Evolutionary conservation across 1,140 invertebrate species (phyloP), one percentile per base, ranked within the genome.

Genomic region (Trachelipus rathkii): DNA sequence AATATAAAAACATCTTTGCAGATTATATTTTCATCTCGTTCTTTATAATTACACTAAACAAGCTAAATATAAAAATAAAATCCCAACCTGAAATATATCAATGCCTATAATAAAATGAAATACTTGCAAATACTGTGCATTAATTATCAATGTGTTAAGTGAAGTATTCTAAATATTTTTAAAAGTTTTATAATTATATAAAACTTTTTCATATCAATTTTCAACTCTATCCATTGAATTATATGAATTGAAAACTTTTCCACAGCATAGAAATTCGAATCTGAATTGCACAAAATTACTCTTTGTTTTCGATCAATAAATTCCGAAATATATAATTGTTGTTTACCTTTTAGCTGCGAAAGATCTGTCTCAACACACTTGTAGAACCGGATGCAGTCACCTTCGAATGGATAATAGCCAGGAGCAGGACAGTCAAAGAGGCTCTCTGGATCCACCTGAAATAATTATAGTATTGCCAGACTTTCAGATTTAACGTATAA

Each of bases 361-460:
- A 84, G 67, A 87, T 84, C 74, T 83, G 82, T 9, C 82, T 85
- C 86, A 78, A 85, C 85, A 83, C 93, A 95, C 84, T 92, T 93
- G 71, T 92, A 87, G 83, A 93, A 93, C 0, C 88, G 87, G 70
- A 89, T 87, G 76, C 90, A 91, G 83, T 88, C 86, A 46, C 85
- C 86, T 74, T 89, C 87, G 73, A 87, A 87, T 11, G 91, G 88
- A 82, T 89, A 91, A 81, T 91, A 89, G 46, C 92, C 93, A 82
- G 88, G 87, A 15, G 82, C 83, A 9, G 91, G 89, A 82, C 93
- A 95, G 1, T 91, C 84, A 4, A 86, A 85, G 15, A 80, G 33
- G 75, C 81, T 82, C n/a, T 53, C 69, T n/a, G 84, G 85, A 60
- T 84, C 85, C 21, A 91, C 85, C 91, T 92, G 85, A n/a, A 88